Evolutionary conservation across 2,888 invertebrate genomes (phyloP).

Genomic region (Eupsilia transversa): DNA sequence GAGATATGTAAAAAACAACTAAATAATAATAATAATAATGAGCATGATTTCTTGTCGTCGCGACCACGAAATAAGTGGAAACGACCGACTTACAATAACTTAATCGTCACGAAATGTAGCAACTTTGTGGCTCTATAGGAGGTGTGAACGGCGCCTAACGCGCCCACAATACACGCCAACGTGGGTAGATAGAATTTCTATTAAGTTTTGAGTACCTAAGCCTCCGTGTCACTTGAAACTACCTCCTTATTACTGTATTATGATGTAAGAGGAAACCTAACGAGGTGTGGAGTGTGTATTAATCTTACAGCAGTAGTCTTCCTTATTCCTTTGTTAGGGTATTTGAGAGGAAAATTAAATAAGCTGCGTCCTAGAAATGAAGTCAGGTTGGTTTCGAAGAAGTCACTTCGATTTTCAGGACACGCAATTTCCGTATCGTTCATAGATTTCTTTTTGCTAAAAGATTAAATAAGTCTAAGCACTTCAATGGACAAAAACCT

Average conservation of each 20-base stretch:
- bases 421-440: too few relatives aligned
- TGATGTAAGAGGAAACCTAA: constrained; percentile 1
- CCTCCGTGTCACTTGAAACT: constrained; percentile 34
- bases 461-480: not conserved
- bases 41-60: not conserved
- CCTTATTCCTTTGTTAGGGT: not conserved
- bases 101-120: not conserved
- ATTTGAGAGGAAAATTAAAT: not conserved
- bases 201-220: constrained; percentile 26
- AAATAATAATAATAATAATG: too few relatives aligned
- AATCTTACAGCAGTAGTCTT: not conserved
- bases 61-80: not conserved
- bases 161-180: constrained; percentile 1
- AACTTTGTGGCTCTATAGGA: not conserved
- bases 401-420: not conserved
- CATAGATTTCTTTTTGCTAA: not conserved
- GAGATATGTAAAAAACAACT: too few relatives aligned
- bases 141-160: not conserved
- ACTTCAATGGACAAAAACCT: too few relatives aligned
- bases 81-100: not conserved
- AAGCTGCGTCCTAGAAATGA: not conserved
- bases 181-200: constrained; percentile 31
- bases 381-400: not conserved
- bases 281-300: not conserved
- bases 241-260: constrained; percentile 11